Evolutionary conservation across 2,113 vertebrate genomes (phyloP).

Genomic region (Uria aalge): DNA sequence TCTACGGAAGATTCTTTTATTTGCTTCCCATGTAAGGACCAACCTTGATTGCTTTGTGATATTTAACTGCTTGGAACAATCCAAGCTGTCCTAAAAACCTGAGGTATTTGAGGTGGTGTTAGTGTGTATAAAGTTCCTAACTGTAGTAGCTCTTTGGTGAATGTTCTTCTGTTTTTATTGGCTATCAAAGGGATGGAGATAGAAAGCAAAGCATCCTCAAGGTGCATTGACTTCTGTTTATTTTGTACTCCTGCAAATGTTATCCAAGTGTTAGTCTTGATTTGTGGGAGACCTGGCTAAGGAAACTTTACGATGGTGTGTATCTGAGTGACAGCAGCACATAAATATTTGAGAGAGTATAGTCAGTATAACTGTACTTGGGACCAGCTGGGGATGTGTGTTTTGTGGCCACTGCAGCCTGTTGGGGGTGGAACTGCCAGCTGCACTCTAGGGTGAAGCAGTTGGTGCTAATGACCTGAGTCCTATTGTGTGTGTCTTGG

Average conservation of each 20-base stretch:
- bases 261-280: neutral
- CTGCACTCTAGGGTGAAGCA: neutral
- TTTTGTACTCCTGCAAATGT: neutral
- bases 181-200: neutral
- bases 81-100: neutral
- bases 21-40: neutral
- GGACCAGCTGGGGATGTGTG: fast-evolving
- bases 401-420: neutral
- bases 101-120: neutral
- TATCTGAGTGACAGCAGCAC: neutral
- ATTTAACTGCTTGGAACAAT: neutral
- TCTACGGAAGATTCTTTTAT: neutral
- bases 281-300: neutral
- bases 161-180: neutral
- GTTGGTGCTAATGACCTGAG: neutral
- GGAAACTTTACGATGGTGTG: neutral
- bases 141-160: neutral
- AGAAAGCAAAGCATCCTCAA: neutral
- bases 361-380: fast-evolving
- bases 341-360: neutral
- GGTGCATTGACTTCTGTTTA: neutral
- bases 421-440: neutral
- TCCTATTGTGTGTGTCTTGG: neutral
- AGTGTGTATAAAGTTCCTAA: neutral
- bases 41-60: neutral